Base-by-base conservation (phyloP, 2,888 invertebrate species). In the Hirtodrosophila trivittata region DNA sequence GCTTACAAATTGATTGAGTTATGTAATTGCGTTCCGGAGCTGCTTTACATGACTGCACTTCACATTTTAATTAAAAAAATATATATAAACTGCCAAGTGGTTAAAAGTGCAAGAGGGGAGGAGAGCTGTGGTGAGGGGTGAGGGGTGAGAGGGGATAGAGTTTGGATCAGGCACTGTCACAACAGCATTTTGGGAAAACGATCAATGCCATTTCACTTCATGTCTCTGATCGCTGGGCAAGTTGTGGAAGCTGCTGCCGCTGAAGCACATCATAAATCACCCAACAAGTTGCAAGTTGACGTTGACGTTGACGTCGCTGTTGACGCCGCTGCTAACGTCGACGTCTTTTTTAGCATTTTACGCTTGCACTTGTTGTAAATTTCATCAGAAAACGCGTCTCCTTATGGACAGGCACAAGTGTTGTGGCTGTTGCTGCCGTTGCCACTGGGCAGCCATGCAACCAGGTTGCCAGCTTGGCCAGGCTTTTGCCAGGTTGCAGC, bases 1-100 rank as follows among this genome's bases (percentile, higher is more conserved):
- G 60, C 71, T 74, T 82, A 88, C 89, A 88, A 88, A 87, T 86
- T 89, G 87, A 89, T 89, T 87, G 88, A 88, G 86, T 87, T 89
- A 87, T 87, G 84, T 87, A 88, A 88, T 84, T 88, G 86, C 67
- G 43, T 49, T 60, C 39, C 47, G 62, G 57, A 49, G 41, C 64
- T 66, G 58, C 68, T 73, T 82, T 80, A 78, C 80, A 73, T 86
- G 80, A 62, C 73, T 76, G 80, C 64, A 65, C 81, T 84, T 80
- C 75, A 81, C 77, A 68, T 69, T 81, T 86, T 82, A 82, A 86
- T 82, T 83, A 82, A 82, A 66, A 65, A 62, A n/a, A n/a, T n/a
- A n/a, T n/a, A n/a, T n/a, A n/a, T n/a, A n/a, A n/a, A n/a, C 45
- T 25, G 33, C 32, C 56, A 43, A 57, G 30, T 38, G 35, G 8